Percentiles rank a stretch among this genome's conserved stretches.
phyloP scores from a whole-genome alignment of 2,888 invertebrate species.

The Himalopsyche tibetana region DNA sequence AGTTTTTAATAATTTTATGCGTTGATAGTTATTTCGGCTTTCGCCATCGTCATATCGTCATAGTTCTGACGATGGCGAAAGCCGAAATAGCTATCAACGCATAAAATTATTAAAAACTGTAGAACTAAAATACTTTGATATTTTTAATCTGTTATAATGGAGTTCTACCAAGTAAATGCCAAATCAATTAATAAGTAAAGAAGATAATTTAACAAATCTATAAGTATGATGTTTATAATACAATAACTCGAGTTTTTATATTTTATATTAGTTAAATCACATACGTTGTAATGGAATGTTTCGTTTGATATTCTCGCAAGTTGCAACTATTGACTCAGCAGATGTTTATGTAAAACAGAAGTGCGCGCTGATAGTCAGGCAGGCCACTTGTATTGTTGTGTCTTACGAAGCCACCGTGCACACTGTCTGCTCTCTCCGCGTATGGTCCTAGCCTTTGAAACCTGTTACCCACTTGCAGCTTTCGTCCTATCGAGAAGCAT shows the following conservation, averaged over 20 bases:
- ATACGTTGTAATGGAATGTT: neutral
- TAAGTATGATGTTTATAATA: neutral
- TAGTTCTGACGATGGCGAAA: too few species aligned
- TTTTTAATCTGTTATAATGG: too few species aligned
- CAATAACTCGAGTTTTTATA: neutral
- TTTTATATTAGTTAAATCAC: neutral
- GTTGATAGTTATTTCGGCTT: too few species aligned
- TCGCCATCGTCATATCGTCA: too few species aligned
- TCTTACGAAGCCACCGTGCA: neutral
- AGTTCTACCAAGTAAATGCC: too few species aligned
- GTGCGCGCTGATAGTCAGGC: neutral
- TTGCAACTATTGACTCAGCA: neutral
- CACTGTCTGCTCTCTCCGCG: neutral
- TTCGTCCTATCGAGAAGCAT: neutral
- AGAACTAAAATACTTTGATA: too few species aligned
- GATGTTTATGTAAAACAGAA: neutral
- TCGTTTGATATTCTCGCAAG: neutral
- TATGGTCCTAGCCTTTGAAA: neutral
- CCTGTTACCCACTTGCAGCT: slow-evolving; percentile 11
- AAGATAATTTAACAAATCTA: too few species aligned
- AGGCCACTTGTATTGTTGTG: neutral
- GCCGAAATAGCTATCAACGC: too few species aligned
- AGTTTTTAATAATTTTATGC: too few species aligned
- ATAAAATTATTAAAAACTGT: too few species aligned
- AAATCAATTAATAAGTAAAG: too few species aligned